These are phyloP conservation scores for Cherax quadricarinatus DNA, from an alignment of 1,140 invertebrate genomes.

Conservation along the genomic window DNA sequence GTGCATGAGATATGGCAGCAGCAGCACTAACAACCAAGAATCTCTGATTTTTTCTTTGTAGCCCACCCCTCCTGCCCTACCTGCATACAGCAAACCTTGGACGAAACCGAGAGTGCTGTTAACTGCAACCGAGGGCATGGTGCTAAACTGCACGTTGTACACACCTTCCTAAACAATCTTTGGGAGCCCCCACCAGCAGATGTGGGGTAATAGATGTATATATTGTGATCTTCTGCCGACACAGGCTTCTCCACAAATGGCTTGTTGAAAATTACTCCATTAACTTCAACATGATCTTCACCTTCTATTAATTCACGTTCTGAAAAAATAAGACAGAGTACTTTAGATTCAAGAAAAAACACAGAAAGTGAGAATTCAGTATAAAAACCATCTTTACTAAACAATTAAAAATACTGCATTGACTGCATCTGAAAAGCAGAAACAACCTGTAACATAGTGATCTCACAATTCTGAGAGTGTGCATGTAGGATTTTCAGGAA, in stretches of 20 bases:
- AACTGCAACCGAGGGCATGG: background rate
- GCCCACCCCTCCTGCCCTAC: slow-evolving; percentile 24
- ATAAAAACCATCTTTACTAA: too few species aligned
- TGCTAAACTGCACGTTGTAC: slow-evolving; percentile 24
- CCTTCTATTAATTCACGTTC: slow-evolving; percentile 96
- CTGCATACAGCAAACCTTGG: slow-evolving; percentile 19
- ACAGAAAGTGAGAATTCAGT: background rate
- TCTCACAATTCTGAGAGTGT: too few species aligned
- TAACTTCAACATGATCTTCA: slow-evolving; percentile 99
- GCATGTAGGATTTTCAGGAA: too few species aligned
- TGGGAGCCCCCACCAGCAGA: slow-evolving; percentile 87
- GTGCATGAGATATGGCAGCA: background rate
- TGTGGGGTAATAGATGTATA: slow-evolving; percentile 99
- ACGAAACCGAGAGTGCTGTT: slow-evolving; percentile 4
- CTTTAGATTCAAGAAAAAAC: background rate
- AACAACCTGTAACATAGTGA: too few species aligned
- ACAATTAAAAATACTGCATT: too few species aligned
- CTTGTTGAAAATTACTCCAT: slow-evolving; percentile 97
- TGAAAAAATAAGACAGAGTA: slow-evolving; percentile 76
- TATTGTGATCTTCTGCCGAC: slow-evolving; percentile 99
- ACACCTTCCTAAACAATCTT: slow-evolving; percentile 73
- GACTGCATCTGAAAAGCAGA: too few species aligned
- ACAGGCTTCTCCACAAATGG: slow-evolving; percentile 99
- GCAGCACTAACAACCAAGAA: slow-evolving; percentile 4
- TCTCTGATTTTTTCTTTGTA: background rate